Conservation (phyloP, 2,888 invertebrate genomes). For the Caenorhabditis parvicauda region DNA sequence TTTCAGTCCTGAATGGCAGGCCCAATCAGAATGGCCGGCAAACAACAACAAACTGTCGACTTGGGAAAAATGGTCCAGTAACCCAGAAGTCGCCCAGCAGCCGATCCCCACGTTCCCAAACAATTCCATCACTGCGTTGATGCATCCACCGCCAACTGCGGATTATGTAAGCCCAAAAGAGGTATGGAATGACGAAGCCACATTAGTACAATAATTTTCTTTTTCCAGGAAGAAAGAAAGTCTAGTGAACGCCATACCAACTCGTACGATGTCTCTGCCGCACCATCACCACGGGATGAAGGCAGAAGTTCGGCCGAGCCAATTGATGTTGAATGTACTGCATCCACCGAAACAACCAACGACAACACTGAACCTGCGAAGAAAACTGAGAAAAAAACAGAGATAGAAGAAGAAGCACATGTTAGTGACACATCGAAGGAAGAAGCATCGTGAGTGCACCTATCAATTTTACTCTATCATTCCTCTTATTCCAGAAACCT, state of each 20-base stretch:
- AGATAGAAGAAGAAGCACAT: not conserved
- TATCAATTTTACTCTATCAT: not conserved
- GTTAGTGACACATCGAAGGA: not conserved
- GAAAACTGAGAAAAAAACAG: not conserved
- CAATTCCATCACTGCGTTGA: too few species aligned
- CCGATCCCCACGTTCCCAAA: conserved; percentile 9
- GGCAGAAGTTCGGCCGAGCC: conserved; percentile 16
- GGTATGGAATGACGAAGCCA: conserved; percentile 9
- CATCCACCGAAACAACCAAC: conserved; percentile 8
- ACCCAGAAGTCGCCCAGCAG: not conserved
- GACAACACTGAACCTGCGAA: not conserved
- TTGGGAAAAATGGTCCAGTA: conserved; percentile 19
- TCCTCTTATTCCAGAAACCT: conserved; percentile 17
- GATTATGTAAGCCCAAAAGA: conserved; percentile 19
- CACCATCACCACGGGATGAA: conserved; percentile 29
- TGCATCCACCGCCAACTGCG: conserved; percentile 10
- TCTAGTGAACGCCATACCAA: conserved; percentile 25
- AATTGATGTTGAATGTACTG: conserved; percentile 27
- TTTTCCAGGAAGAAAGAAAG: conserved; percentile 23
- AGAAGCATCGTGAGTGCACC: not conserved
- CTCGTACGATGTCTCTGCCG: conserved; percentile 36
- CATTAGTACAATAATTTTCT: not conserved
- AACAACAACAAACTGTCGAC: conserved; percentile 18
- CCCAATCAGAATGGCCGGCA: conserved; percentile 12
- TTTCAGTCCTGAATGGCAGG: conserved; percentile 21